Evolutionary conservation across 30 jellyfish, hydroid and myxozoan species (phyloP).

Genomic region (Aurelia sp.): DNA sequence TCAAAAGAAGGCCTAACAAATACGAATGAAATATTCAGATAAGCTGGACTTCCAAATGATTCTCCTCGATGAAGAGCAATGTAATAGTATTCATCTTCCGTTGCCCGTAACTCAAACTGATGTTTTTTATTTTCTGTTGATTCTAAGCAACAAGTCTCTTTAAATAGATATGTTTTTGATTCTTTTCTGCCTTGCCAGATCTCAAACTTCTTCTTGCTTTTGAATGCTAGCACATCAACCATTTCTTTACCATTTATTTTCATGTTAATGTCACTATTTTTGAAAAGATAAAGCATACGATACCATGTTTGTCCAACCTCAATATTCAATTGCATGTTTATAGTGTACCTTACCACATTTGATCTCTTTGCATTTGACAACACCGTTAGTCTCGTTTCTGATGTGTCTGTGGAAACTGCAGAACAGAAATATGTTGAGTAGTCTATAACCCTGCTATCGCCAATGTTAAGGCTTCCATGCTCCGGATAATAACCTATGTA

Average conservation of each 20-base stretch:
- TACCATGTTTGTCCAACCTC: constrained; percentile 61
- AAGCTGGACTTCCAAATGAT: constrained; percentile 37
- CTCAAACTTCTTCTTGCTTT: constrained; percentile 39
- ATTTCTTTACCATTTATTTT: constrained; percentile 19
- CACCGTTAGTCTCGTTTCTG: constrained; percentile 42
- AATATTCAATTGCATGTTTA: constrained; percentile 6
- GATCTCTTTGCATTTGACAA: constrained; percentile 3
- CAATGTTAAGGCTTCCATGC: constrained; percentile 39
- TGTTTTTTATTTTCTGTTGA: not conserved
- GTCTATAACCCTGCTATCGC: constrained; percentile 56
- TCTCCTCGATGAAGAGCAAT: constrained; percentile 43
- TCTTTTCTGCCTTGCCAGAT: constrained; percentile 80
- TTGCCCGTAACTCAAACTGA: not conserved
- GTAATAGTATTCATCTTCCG: constrained; percentile 39
- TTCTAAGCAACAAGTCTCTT: constrained; percentile 57
- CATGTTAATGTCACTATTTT: constrained; percentile 39
- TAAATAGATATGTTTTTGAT: constrained; percentile 43
- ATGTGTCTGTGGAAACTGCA: constrained; percentile 37
- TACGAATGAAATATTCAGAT: constrained; percentile 2
- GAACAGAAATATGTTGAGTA: constrained; percentile 78
- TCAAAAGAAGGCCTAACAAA: constrained; percentile 61
- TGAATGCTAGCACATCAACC: constrained; percentile 52
- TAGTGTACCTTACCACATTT: constrained; percentile 22
- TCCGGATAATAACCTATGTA: constrained; percentile 78
- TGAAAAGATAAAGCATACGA: constrained; percentile 62